Conservation (phyloP, 2,113 vertebrate species). For the Anser brachyrhynchus region DNA sequence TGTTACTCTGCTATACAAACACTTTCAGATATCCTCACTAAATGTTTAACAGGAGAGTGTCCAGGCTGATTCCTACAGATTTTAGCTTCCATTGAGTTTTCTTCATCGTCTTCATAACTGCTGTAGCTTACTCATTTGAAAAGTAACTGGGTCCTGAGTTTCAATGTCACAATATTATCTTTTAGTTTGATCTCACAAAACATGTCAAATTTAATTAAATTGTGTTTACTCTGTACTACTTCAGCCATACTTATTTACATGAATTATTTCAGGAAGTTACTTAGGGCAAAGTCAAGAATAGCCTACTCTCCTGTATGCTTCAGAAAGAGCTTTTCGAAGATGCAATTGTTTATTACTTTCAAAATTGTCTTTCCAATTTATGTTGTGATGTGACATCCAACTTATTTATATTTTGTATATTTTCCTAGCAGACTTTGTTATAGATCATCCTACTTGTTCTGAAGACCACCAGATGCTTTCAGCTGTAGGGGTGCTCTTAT, state of each 20-base stretch:
- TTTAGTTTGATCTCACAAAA: slow-evolving; percentile 8
- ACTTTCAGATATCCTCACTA: neutral
- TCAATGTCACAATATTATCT: neutral
- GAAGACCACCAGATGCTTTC: neutral
- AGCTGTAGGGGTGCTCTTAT: neutral
- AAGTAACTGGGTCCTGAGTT: neutral
- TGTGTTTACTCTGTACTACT: neutral
- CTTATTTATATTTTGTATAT: neutral
- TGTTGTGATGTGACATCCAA: slow-evolving; percentile 22
- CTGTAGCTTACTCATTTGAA: neutral
- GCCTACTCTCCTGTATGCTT: neutral
- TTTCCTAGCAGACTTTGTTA: neutral
- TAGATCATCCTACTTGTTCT: neutral
- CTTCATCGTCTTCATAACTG: neutral
- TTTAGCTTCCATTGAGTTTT: neutral
- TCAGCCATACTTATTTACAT: slow-evolving; percentile 29
- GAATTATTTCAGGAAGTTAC: slow-evolving; percentile 33
- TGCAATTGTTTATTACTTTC: slow-evolving; percentile 33
- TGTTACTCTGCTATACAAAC: neutral
- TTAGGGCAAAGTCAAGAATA: slow-evolving; percentile 49
- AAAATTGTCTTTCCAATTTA: slow-evolving; percentile 35
- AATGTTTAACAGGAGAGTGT: neutral
- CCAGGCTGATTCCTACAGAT: neutral
- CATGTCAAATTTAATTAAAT: slow-evolving; percentile 28
- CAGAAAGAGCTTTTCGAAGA: slow-evolving; percentile 7